Evolutionary conservation across 2,888 invertebrate species (phyloP).

Genomic region (Phorcus lineatus): DNA sequence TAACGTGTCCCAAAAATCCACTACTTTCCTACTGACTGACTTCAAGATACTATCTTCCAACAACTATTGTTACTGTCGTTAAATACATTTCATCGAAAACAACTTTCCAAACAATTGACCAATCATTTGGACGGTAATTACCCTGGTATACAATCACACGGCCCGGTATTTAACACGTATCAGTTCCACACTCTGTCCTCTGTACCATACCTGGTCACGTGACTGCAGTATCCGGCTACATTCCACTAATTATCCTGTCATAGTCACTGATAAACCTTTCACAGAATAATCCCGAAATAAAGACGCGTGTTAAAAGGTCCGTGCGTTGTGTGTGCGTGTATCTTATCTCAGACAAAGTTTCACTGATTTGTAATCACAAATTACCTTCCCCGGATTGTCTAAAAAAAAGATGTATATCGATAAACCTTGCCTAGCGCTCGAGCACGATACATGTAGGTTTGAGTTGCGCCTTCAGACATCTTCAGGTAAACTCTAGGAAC

Average conservation of each 20-base stretch:
- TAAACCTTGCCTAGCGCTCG: no score
- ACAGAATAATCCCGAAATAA: no score
- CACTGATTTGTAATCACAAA: not conserved
- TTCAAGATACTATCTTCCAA: not conserved
- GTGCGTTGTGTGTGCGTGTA: not conserved
- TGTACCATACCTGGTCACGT: not conserved
- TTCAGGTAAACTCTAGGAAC: no score
- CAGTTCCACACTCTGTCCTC: not conserved
- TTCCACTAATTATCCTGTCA: not conserved
- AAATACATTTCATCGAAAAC: not conserved
- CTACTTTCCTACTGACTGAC: not conserved
- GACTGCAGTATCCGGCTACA: not conserved
- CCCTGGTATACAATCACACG: not conserved
- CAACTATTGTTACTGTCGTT: not conserved
- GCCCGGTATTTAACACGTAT: not conserved
- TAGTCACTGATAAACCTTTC: no score
- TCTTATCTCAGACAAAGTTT: not conserved
- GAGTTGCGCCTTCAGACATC: no score
- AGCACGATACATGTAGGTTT: no score
- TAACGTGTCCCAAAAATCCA: no score
- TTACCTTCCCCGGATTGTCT: not conserved
- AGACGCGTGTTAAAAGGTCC: not conserved
- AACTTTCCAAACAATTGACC: conserved; percentile 7
- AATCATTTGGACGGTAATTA: conserved; percentile 13
- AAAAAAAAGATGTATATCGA: no score